These are phyloP conservation scores for Lasius platythorax DNA, from an alignment of 2,888 invertebrate genomes.

Conservation along the genomic window DNA sequence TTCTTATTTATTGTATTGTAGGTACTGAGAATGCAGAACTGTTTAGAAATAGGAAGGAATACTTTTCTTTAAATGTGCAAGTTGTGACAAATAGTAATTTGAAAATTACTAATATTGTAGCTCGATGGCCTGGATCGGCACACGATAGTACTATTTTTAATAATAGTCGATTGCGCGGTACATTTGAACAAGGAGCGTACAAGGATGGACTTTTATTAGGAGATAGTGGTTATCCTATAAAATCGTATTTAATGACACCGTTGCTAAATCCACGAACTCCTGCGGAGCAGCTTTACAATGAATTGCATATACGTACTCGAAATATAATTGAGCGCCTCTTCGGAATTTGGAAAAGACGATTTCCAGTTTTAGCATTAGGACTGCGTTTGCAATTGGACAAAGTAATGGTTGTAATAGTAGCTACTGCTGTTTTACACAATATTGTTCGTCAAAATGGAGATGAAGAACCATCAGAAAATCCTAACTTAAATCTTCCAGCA, in stretches of 20 bases:
- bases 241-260: neutral
- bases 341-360: slow-evolving; percentile 41
- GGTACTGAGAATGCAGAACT: too few species aligned
- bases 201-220: too few species aligned
- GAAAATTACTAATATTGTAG: too few species aligned
- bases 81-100: too few species aligned
- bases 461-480: neutral
- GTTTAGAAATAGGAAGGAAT: too few species aligned
- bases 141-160: too few species aligned
- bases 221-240: too few species aligned
- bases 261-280: slow-evolving; percentile 24
- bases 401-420: slow-evolving; percentile 33
- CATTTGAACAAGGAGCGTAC: too few species aligned
- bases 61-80: too few species aligned
- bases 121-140: too few species aligned
- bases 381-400: slow-evolving; percentile 27
- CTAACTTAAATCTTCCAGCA: slow-evolving; percentile 26
- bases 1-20: too few species aligned
- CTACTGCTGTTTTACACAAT: slow-evolving; percentile 14
- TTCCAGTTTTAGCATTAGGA: slow-evolving; percentile 33
- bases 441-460: slow-evolving; percentile 25
- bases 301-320: slow-evolving; percentile 28
- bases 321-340: slow-evolving; percentile 36
- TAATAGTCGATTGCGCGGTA: too few species aligned
- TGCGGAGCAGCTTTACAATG: slow-evolving; percentile 29